phyloP scores from a whole-genome alignment of 64 coral and sea anemone genomes.

The Acropora yongei region DNA sequence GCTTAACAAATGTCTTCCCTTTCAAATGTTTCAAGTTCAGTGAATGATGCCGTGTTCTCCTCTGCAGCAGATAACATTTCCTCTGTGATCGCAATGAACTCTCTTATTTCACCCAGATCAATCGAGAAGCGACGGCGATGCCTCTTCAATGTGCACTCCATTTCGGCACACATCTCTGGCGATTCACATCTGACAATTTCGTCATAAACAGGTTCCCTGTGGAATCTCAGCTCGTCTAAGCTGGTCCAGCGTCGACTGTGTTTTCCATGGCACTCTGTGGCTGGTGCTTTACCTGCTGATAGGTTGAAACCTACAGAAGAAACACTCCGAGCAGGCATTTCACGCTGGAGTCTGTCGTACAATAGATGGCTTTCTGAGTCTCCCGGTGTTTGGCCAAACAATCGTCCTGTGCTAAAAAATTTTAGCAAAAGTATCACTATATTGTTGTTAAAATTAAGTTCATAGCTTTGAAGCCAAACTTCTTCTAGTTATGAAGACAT shows the following conservation, averaged over 20 bases:
- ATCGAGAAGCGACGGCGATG: slow-evolving; percentile 10
- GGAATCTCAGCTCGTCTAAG: neutral
- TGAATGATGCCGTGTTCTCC: too few relatives aligned
- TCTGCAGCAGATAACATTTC: neutral
- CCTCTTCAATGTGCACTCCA: neutral
- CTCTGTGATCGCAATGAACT: slow-evolving; percentile 27
- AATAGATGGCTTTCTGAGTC: neutral
- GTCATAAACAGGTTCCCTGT: neutral
- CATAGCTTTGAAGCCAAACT: too few relatives aligned
- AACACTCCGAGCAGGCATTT: neutral
- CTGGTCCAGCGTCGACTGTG: too few relatives aligned
- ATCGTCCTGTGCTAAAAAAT: neutral
- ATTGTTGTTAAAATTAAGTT: too few relatives aligned
- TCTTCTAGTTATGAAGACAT: too few relatives aligned
- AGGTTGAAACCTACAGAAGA: too few relatives aligned
- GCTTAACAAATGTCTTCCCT: too few relatives aligned
- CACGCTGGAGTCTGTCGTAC: neutral
- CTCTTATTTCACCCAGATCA: slow-evolving; percentile 9
- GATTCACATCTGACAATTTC: neutral
- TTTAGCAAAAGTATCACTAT: too few relatives aligned
- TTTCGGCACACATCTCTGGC: neutral
- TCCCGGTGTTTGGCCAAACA: neutral
- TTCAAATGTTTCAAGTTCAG: too few relatives aligned
- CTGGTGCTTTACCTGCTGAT: too few relatives aligned
- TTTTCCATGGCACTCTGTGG: too few relatives aligned